phyloP scores from a whole-genome alignment of 2,113 vertebrate species.

The Saguinus imperator region DNA sequence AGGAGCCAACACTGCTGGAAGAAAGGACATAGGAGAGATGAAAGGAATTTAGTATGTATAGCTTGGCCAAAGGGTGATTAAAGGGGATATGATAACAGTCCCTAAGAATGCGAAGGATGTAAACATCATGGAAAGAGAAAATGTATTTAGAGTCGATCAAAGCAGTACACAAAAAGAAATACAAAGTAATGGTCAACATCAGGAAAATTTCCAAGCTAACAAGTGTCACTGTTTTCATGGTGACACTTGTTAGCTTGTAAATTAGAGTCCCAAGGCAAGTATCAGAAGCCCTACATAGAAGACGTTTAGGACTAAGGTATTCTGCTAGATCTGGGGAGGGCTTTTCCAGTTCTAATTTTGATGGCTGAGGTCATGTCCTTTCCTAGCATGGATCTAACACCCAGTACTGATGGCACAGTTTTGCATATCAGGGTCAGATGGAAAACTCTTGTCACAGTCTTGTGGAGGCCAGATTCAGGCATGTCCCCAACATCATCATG shows the following conservation, averaged over 20 bases:
- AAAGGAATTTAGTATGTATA: slow-evolving; percentile 63
- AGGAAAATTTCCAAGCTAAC: background rate
- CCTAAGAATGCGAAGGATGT: slow-evolving; percentile 60
- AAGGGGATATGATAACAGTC: slow-evolving; percentile 62
- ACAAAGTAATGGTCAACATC: slow-evolving; percentile 24
- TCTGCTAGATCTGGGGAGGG: slow-evolving; percentile 37
- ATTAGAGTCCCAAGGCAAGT: slow-evolving; percentile 6
- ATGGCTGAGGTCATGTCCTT: slow-evolving; percentile 72
- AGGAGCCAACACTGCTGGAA: slow-evolving; percentile 64
- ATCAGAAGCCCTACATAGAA: background rate
- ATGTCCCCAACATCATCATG: background rate
- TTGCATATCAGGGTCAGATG: slow-evolving; percentile 59
- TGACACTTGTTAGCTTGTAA: slow-evolving; percentile 10
- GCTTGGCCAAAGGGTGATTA: slow-evolving; percentile 60
- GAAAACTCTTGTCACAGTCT: slow-evolving; percentile 55
- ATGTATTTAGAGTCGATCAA: slow-evolving; percentile 41
- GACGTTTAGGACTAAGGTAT: background rate
- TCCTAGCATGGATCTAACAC: slow-evolving; percentile 43
- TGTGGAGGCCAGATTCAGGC: slow-evolving; percentile 37
- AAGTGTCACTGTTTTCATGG: background rate
- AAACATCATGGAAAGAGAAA: slow-evolving; percentile 62
- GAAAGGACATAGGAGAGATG: slow-evolving; percentile 60
- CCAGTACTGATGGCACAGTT: slow-evolving; percentile 64
- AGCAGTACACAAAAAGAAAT: slow-evolving; percentile 25
- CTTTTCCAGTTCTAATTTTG: slow-evolving; percentile 72